Percentiles rank a stretch among this genome's conserved stretches.
Conservation (phyloP, 2,113 vertebrate species). For the Verasper variegatus region DNA sequence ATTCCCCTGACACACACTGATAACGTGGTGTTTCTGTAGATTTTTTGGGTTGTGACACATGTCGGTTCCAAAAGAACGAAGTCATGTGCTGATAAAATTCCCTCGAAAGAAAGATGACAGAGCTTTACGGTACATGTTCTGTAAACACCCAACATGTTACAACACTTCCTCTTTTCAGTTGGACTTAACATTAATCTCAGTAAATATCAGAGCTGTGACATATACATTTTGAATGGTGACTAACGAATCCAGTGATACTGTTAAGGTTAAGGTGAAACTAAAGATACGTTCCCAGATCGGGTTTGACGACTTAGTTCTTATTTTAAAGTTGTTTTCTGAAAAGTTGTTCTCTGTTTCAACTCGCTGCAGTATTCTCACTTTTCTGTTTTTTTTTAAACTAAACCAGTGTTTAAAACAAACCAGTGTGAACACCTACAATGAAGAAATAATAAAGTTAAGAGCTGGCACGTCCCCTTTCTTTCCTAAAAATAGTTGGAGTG, state of each 20-base stretch:
- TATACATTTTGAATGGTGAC: slow-evolving; percentile 1
- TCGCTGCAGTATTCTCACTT: too few species aligned
- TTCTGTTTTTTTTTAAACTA: background rate
- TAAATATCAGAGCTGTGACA: background rate
- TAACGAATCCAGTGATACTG: background rate
- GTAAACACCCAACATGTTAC: rapidly evolving
- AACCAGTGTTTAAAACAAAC: background rate
- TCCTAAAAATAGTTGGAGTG: background rate
- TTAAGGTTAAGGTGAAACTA: background rate
- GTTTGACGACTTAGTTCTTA: background rate
- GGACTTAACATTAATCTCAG: background rate
- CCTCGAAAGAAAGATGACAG: background rate
- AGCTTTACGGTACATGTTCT: background rate
- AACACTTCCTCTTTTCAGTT: slow-evolving; percentile 56
- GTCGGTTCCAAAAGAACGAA: background rate
- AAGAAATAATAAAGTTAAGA: background rate
- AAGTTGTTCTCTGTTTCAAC: too few species aligned
- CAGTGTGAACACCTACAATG: background rate
- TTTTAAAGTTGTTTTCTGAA: too few species aligned
- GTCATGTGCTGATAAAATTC: slow-evolving; percentile 44
- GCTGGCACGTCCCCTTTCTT: background rate
- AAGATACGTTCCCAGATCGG: background rate
- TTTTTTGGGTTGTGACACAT: background rate
- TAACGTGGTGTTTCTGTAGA: slow-evolving; percentile 32
- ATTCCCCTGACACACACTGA: slow-evolving; percentile 39